Base-by-base conservation (phyloP, 2,888 invertebrate genomes). In the Chymomyza caudatula region DNA sequence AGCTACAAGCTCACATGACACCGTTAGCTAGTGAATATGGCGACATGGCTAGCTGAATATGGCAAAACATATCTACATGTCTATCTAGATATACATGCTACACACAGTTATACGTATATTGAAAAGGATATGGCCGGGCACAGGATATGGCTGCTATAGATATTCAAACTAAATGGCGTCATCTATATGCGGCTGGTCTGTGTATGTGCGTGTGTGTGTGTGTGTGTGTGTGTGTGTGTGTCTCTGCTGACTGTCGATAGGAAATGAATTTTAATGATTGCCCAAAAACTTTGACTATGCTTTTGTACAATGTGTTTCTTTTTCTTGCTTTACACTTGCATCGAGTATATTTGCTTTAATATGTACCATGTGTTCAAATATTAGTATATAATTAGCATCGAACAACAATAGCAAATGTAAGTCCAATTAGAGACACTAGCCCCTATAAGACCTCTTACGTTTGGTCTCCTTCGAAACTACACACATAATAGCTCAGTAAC, bases 161-260 rank as follows among this genome's bases (percentile, higher is more conserved):
- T 81, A 80, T 81, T 80, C 81, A 84, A 81, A 81, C 81, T 77
- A 81, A 84, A 81, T 81, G 81, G 78, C 81, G 81, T 81, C 84
- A 84, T 77, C 83, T 74, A 82, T 79, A 82, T 51, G 22, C 22
- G 15, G 47, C 47, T 19, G 15, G 3, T 19, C 47, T 56, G 69
- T 52, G 51, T 66, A 54, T 60, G 44, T 52, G 25, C 44, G 20
- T 62, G 29, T 60, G 19, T 60, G 13, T 65, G 56, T 60, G 37
- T 61, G 52, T 49, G 51, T 57, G 55, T 62, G 58, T 67, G 64
- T 54, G 53, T 53, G 43, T 60, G 44, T 60, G 63, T 68, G 68
- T 59, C 69, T 68, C 56, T 69, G 68, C 76, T 77, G 83, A 71
- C 83, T 81, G 78, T 81, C 85, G 84, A 82, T 82, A 77, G 82